Evolutionary conservation across 2,113 vertebrate species (phyloP).

Genomic region (Labrus mixtus): DNA sequence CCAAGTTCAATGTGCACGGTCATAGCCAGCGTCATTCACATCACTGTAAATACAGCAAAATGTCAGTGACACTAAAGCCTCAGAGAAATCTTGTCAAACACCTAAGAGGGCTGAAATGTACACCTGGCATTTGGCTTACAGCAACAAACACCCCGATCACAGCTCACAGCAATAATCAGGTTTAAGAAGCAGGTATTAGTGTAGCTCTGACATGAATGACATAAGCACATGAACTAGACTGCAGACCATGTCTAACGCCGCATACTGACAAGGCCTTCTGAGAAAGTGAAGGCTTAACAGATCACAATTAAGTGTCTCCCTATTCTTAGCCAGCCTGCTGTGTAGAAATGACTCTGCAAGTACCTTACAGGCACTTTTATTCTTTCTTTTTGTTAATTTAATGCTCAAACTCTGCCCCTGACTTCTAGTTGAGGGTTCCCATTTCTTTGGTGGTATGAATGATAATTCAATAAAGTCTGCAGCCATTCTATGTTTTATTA

Average conservation of each 20-base stretch:
- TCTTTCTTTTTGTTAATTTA: not conserved
- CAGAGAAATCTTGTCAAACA: slow-evolving; percentile 32
- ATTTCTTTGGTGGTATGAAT: not conserved
- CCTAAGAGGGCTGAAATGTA: slow-evolving; percentile 33
- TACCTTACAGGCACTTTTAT: not conserved
- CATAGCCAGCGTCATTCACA: not conserved
- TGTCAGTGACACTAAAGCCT: slow-evolving; percentile 33
- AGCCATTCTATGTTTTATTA: not conserved
- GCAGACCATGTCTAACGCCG: not conserved
- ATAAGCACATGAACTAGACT: slow-evolving; percentile 10
- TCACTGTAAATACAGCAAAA: slow-evolving; percentile 29
- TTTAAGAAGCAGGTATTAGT: slow-evolving; percentile 59
- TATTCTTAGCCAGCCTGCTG: slow-evolving; percentile 55
- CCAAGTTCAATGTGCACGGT: not conserved
- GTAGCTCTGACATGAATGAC: slow-evolving; percentile 50
- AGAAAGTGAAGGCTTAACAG: slow-evolving; percentile 67
- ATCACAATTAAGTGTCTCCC: slow-evolving; percentile 50
- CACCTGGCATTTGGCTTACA: slow-evolving; percentile 20
- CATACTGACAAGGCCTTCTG: slow-evolving; percentile 26
- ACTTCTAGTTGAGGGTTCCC: not conserved
- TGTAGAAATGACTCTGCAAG: slow-evolving; percentile 34
- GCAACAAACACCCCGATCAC: not conserved
- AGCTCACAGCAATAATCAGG: slow-evolving; percentile 49
- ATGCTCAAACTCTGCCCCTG: not conserved
- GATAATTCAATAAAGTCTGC: no score